Conservation (phyloP, 2,113 vertebrate species). For the Gnathonemus echidnorhynchus region DNA sequence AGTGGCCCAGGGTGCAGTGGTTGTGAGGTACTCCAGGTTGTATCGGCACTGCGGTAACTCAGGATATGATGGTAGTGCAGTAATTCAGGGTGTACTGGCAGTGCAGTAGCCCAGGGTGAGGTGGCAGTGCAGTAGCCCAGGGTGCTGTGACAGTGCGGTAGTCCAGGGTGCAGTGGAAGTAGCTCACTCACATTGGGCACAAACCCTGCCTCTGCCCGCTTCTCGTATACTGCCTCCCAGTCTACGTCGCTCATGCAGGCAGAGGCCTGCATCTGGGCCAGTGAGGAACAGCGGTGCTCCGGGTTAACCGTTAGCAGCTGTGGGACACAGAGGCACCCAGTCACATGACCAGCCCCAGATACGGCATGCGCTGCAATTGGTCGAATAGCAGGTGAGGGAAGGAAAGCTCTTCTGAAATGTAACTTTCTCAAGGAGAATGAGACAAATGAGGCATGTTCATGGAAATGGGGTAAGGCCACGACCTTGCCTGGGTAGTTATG, state of each 20-base stretch:
- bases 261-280: slow-evolving; percentile 76
- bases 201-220: slow-evolving; percentile 83
- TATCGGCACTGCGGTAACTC: background rate
- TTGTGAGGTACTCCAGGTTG: background rate
- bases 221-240: slow-evolving; percentile 77
- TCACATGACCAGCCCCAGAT: slow-evolving; percentile 3
- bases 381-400: background rate
- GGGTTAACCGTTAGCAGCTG: slow-evolving; percentile 93
- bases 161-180: background rate
- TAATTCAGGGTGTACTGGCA: background rate
- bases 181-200: slow-evolving; percentile 82
- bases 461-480: background rate
- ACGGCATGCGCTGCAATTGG: background rate
- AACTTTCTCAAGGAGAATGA: background rate
- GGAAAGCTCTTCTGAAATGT: background rate
- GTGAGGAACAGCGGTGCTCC: slow-evolving; percentile 80
- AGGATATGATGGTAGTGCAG: background rate
- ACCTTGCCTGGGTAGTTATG: background rate
- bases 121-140: background rate
- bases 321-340: slow-evolving; percentile 15
- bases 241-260: slow-evolving; percentile 66
- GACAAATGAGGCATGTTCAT: background rate
- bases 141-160: background rate
- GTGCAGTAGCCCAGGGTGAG: background rate
- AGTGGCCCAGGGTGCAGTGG: background rate